These are phyloP conservation scores for Gari tellinella DNA, from an alignment of 2,888 invertebrate species.

Conservation along the genomic window DNA sequence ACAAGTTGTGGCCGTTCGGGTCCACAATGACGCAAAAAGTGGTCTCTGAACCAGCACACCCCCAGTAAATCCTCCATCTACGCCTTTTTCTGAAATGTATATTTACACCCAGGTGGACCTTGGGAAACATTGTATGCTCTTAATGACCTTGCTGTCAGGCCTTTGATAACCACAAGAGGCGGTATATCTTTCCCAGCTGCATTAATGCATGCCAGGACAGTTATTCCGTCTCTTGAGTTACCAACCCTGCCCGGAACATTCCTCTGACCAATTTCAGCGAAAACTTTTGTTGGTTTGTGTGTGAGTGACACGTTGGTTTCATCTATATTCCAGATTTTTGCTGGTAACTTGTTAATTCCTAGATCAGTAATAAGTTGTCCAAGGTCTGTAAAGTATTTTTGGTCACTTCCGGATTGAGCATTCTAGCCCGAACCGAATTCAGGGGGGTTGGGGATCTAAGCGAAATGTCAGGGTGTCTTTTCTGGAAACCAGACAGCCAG, in stretches of 20 bases:
- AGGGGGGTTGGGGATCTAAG: slow-evolving; percentile 33
- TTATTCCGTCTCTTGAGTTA: slow-evolving; percentile 41
- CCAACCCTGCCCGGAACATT: slow-evolving; percentile 46
- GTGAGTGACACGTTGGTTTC: slow-evolving; percentile 17
- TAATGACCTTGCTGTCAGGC: slow-evolving; percentile 33
- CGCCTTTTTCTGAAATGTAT: slow-evolving; percentile 32
- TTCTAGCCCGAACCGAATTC: slow-evolving; percentile 21
- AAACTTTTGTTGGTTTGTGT: slow-evolving; percentile 13
- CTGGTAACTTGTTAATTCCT: neutral
- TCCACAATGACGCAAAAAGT: slow-evolving; percentile 18
- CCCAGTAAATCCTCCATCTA: slow-evolving; percentile 37
- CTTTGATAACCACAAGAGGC: slow-evolving; percentile 50
- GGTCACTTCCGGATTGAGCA: slow-evolving; percentile 23
- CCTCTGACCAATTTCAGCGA: slow-evolving; percentile 2
- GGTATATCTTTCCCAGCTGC: slow-evolving; percentile 53
- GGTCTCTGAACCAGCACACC: slow-evolving; percentile 20
- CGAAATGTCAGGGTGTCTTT: too few species aligned
- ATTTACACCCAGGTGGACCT: slow-evolving; percentile 9
- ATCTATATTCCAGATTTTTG: slow-evolving; percentile 16
- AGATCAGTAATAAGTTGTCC: slow-evolving; percentile 6
- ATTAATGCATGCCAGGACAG: slow-evolving; percentile 56
- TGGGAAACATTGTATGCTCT: slow-evolving; percentile 11
- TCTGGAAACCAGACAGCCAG: slow-evolving; percentile 39
- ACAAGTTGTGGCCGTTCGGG: neutral
- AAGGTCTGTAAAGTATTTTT: slow-evolving; percentile 26